phyloP scores from a whole-genome alignment of 2,797 vertebrate genomes.

The Poeciliopsis turneri region DNA sequence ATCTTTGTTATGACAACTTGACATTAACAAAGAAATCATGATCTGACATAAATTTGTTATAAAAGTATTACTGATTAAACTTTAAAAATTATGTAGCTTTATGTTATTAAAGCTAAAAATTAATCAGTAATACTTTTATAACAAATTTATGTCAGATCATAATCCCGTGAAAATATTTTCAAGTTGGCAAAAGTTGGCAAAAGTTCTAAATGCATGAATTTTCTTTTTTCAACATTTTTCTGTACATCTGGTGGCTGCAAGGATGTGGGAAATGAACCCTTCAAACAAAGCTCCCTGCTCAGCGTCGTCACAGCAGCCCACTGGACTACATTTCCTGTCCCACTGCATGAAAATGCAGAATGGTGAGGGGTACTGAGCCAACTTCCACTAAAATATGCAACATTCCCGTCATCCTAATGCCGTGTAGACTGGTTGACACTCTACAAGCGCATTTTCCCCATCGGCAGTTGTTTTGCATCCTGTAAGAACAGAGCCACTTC shows the following conservation, averaged over 20 bases:
- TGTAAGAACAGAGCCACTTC: constrained; percentile 32
- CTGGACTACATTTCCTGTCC: constrained; percentile 59
- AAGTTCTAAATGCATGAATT: background rate
- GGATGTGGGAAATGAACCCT: constrained; percentile 57
- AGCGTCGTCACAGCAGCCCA: constrained; percentile 47
- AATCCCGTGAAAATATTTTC: background rate
- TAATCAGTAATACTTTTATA: too few relatives aligned
- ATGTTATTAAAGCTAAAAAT: too few relatives aligned
- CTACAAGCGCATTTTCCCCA: constrained; percentile 31
- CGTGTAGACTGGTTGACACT: constrained; percentile 24
- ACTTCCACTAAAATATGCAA: constrained; percentile 42
- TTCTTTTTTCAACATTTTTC: background rate
- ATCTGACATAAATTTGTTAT: too few relatives aligned
- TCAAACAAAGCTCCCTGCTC: constrained; percentile 57
- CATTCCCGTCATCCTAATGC: constrained; percentile 43
- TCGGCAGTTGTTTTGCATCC: constrained; percentile 52
- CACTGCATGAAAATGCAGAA: constrained; percentile 47
- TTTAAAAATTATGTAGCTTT: too few relatives aligned
- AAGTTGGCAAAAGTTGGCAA: background rate
- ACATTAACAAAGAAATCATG: too few relatives aligned
- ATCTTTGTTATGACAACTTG: too few relatives aligned
- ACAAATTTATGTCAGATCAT: too few relatives aligned
- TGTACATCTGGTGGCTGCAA: constrained; percentile 40
- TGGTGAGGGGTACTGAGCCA: constrained; percentile 23
- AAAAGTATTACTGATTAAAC: too few relatives aligned